Conservation (phyloP, 2,888 invertebrate species). For the Branchinecta sandiegonensis region DNA sequence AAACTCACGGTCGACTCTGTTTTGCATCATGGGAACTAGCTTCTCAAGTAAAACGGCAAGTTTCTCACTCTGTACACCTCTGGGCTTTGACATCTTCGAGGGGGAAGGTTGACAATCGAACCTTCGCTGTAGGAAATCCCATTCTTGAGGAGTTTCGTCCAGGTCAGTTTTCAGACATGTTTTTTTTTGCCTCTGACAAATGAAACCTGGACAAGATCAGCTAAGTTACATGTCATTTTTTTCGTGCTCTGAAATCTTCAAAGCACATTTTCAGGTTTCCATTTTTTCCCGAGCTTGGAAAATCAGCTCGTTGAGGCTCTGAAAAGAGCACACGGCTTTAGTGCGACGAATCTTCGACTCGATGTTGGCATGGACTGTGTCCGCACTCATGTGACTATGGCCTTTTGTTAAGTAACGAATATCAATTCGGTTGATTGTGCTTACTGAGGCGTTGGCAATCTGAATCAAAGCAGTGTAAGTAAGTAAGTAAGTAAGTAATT, state of each 20-base stretch:
- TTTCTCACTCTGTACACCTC: no score
- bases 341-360: conserved; percentile 13
- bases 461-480: conserved; percentile 4
- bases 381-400: not conserved
- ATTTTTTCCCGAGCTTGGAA: conserved; percentile 11
- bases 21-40: no score
- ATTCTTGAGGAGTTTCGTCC: not conserved
- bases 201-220: conserved; percentile 4
- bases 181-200: conserved; percentile 9
- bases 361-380: conserved; percentile 5
- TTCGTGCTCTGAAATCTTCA: not conserved
- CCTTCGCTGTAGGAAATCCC: no score
- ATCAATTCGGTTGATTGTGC: conserved; percentile 8
- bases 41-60: no score
- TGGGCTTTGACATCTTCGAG: no score
- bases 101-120: no score
- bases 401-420: conserved; percentile 7
- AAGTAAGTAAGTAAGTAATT: no score
- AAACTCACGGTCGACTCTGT: no score
- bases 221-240: not conserved
- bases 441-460: conserved; percentile 3
- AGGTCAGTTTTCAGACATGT: not conserved
- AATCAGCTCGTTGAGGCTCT: not conserved
- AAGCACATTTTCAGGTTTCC: not conserved
- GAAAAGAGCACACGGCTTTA: conserved; percentile 1